Evolutionary conservation across 2,797 vertebrate genomes (phyloP), one percentile per base, ranked within the genome.

Genomic region (Aulostomus chinensis): DNA sequence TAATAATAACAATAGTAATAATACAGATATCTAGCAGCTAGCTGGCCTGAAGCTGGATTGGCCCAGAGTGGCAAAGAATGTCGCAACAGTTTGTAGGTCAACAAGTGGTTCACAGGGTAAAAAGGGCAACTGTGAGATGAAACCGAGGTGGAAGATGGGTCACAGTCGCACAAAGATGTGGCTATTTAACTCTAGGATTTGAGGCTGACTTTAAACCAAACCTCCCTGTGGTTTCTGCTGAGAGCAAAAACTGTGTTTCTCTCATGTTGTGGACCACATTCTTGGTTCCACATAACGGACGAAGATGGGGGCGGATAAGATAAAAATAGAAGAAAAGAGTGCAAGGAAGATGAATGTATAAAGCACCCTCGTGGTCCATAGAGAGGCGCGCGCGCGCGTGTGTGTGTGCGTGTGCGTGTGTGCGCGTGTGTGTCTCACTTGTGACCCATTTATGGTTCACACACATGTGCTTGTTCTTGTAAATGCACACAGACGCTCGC

Each of bases 391-490:
- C n/a, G n/a, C n/a, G n/a, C 51, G 14, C 32, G 24, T 35, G 39
- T 41, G 12, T 61, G n/a, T n/a, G n/a, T n/a, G n/a, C n/a, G n/a
- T n/a, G n/a, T n/a, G n/a, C n/a, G n/a, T n/a, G n/a, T n/a, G n/a
- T n/a, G n/a, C n/a, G n/a, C 51, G 14, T 34, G 24, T 35, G 39
- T 41, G 12, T 61, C 57, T 58, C 28, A 50, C 24, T 66, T 52
- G 51, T 79, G 77, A 62, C 63, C 67, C 48, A 69, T 73, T 79
- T 83, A 50, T 42, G 26, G 20, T 29, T 34, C 52, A 42, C 33
- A 54, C 57, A 49, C 21, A 53, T 21, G 13, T 47, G 14, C 8
- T 4, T 18, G 17, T 12, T 40, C 24, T 28, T 1, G 4, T 21
- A 15, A 13, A 43, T 14, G 35, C 22, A 29, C 21, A 56, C 28